Conservation (phyloP, 1,140 invertebrate species). For the Cyclina sinensis region DNA sequence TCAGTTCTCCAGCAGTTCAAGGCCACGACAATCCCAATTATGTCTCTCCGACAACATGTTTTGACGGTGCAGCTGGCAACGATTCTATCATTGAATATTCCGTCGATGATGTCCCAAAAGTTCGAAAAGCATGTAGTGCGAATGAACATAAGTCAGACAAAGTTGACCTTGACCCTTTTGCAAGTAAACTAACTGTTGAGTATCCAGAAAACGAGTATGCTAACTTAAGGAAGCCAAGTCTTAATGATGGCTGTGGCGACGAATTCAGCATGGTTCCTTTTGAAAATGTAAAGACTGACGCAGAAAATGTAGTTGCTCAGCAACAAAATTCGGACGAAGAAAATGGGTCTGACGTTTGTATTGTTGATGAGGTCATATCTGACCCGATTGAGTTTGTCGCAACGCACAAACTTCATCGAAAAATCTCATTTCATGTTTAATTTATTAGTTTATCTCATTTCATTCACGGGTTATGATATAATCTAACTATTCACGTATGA, state of each 20-base stretch:
- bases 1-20: neutral
- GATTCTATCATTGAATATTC: neutral
- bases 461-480: neutral
- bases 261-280: neutral
- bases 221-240: neutral
- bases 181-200: neutral
- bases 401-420: neutral
- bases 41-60: neutral
- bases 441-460: neutral
- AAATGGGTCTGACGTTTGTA: neutral
- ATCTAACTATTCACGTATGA: no score
- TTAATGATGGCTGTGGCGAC: neutral
- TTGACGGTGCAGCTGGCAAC: neutral
- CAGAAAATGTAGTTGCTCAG: neutral
- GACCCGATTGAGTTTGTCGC: constrained; percentile 8
- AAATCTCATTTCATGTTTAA: neutral
- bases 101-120: neutral
- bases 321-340: neutral
- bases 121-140: neutral
- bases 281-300: neutral
- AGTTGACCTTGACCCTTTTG: neutral
- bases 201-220: neutral
- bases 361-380: neutral
- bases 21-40: neutral
- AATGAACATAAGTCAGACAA: neutral